These are phyloP conservation scores for Macrotrachela quadricornifera DNA, from an alignment of 1,140 invertebrate genomes.

Conservation along the genomic window DNA sequence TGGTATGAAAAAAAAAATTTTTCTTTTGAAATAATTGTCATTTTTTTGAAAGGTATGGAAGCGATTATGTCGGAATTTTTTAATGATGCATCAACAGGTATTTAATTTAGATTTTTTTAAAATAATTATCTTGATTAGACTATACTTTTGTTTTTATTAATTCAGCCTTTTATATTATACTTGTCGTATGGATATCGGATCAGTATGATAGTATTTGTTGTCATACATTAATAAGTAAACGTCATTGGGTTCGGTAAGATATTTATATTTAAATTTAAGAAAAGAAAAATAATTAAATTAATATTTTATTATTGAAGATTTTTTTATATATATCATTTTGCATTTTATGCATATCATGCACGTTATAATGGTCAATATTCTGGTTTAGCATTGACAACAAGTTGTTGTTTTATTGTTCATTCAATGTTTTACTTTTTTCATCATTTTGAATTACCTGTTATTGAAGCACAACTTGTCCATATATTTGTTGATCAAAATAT, in stretches of 20 bases:
- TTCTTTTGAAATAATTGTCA: no score
- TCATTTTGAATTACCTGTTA: constrained; percentile 72
- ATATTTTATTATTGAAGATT: constrained; percentile 38
- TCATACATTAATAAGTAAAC: constrained; percentile 71
- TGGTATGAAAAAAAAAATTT: constrained; percentile 44
- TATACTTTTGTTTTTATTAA: no score
- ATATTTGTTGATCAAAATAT: no score
- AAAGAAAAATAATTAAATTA: no score
- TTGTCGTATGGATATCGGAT: constrained; percentile 95
- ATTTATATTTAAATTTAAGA: no score
- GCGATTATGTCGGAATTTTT: constrained; percentile 99
- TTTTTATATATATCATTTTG: constrained; percentile 96
- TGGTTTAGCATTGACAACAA: constrained; percentile 73
- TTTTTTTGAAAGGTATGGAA: constrained; percentile 46
- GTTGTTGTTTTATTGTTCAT: constrained; percentile 94
- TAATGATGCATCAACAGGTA: constrained; percentile 71
- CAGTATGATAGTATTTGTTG: constrained; percentile 96
- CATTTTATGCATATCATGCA: constrained; percentile 97
- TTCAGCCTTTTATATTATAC: constrained; percentile 80
- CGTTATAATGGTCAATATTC: constrained; percentile 96
- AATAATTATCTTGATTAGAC: no score
- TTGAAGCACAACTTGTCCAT: neutral
- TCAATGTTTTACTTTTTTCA: constrained; percentile 99
- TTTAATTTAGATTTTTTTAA: no score
- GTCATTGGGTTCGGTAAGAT: constrained; percentile 57